Base-by-base conservation (phyloP, 2,797 vertebrate species). In the Muscicapa comitata region DNA sequence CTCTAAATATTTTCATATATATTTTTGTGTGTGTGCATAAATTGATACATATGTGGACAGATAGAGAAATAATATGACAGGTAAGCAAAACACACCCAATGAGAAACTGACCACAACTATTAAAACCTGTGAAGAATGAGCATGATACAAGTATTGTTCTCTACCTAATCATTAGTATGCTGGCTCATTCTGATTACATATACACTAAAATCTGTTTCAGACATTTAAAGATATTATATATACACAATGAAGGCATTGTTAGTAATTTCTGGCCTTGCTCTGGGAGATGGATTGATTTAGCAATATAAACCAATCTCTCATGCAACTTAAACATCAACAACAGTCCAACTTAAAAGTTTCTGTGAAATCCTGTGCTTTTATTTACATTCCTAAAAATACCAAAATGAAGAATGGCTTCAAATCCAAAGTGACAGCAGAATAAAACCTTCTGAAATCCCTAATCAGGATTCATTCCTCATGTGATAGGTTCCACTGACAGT, bases 351-450 rank as follows among this genome's bases (percentile, higher is more conserved):
- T 58, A 58, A 40, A 81, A 9, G 17, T 63, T 87, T 82, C 38
- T 83, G 38, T 86, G 53, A 86, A 63, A 67, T 54, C 15, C 72
- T 72, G 53, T 88, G 25, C 31, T 78, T 25, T 68, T 85, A 84
- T 82, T 93, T 80, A 75, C 79, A 86, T 84, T 79, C 70, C n/a
- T 54, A 80, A 91, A 95, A 87, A 63, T 42, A 67, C 47, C 33
- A 71, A 85, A 86, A 80, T 78, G 31, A 84, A 35, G 91, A 89
- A 80, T 40, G 19, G 37, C 63, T 86, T 94, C 59, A 93, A 86
- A 94, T 92, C 77, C 53, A 89, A 94, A 92, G 29, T 54, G 63
- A 88, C 66, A 81, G 76, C 42, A 90, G 73, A 87, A 61, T 73
- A 82, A 94, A 93, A 76, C 17, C 45, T 66, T 78, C 54, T 70